Percentiles rank a stretch among this genome's conserved stretches.
These are phyloP conservation scores for Thaumetopoea pityocampa DNA, from an alignment of 1,140 invertebrate genomes.

Conservation along the genomic window DNA sequence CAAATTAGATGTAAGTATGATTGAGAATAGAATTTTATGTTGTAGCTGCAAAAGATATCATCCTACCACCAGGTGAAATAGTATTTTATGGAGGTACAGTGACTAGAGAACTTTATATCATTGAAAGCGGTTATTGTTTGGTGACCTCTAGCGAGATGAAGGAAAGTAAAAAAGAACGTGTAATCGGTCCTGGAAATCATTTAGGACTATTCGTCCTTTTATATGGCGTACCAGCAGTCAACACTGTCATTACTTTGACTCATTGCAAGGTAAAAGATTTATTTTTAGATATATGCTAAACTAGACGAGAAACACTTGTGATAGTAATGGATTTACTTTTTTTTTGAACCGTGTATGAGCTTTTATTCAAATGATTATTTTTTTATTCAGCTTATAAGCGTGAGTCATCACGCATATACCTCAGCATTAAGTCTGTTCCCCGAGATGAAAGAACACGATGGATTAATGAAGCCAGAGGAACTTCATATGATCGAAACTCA, in stretches of 20 bases:
- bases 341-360: background rate
- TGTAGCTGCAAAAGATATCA: constrained; percentile 55
- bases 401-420: constrained; percentile 57
- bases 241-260: constrained; percentile 59
- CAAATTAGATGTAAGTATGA: too few species aligned
- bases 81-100: constrained; percentile 64
- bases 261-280: constrained; percentile 61
- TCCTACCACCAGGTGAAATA: constrained; percentile 67
- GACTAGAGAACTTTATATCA: constrained; percentile 61
- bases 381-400: constrained; percentile 51
- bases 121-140: constrained; percentile 66
- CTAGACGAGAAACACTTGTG: background rate
- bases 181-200: constrained; percentile 60
- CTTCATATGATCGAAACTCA: constrained; percentile 37
- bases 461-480: constrained; percentile 43
- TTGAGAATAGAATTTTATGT: constrained; percentile 1
- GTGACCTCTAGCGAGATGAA: constrained; percentile 46
- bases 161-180: constrained; percentile 41
- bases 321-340: too few species aligned
- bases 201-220: constrained; percentile 57
- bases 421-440: constrained; percentile 59
- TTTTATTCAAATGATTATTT: constrained; percentile 6
- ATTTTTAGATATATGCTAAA: background rate
- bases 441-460: constrained; percentile 61
- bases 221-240: constrained; percentile 60